Base-by-base conservation (phyloP, 2,888 invertebrate species). In the Phlogophora meticulosa region DNA sequence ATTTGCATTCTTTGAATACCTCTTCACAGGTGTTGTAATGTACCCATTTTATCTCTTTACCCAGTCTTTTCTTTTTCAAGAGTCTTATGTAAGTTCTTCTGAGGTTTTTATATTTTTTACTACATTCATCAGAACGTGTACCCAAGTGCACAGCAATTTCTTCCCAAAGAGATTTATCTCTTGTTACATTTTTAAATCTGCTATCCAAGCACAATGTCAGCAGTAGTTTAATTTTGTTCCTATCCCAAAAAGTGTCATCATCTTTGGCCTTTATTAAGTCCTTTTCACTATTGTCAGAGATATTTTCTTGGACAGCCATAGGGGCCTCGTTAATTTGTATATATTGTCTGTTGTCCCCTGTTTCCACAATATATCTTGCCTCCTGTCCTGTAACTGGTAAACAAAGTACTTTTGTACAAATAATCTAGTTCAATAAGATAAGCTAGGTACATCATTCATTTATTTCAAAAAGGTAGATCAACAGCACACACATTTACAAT, bases 21-120 rank as follows among this genome's bases (percentile, higher is more conserved):
- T 94, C 92, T 72, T 94, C 94, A 78, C 95, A 95, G 22, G 88
- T 87, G 42, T 82, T 88, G 66, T 87, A 95, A 72, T 94, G 94
- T 0, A 93, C 85, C 95, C 95, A 95, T 86, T 94, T 95, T 24
- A 93, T 88, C 48, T 93, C 91, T 78, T 93, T 93, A 0, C 94
- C 95, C 42, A 88, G 68, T 75, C 86, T 87, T 81, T 91, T 93
- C 80, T 94, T 94, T 73, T 91, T 95, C n/a, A 93, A 72, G n/a
- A 94, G 74, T 65, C 94, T 88, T 52, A 94, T 88, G 65, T 92
- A 95, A 15, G 94, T 94, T 72, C 93, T 87, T 59, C 91, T 89
- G 1, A 95, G 83, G 59, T 91, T 93, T 72, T 88, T 91, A 73
- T 92, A 94, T 76, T 94, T 95, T 58, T 89, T 93, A 52, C 83